A percentile compares a stretch with the other conserved stretches of the same genome.
phyloP scores from a whole-genome alignment of 2,113 vertebrate genomes.

The Oreochromis spilurus region DNA sequence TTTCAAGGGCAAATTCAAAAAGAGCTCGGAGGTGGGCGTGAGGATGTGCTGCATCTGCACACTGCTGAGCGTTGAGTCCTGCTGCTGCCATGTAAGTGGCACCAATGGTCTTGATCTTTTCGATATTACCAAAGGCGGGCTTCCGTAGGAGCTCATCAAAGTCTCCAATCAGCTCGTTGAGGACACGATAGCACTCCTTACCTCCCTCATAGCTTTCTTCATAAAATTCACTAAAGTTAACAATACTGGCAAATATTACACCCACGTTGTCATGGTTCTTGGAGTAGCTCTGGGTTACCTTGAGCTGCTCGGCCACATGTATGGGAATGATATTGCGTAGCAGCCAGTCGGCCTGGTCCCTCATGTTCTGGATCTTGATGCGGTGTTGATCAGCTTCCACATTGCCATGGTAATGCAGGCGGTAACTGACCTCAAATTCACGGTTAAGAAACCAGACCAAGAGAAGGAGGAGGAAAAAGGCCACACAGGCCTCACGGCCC shows the following conservation, averaged over 20 bases:
- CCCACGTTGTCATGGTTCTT: conserved; percentile 96
- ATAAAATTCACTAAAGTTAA: conserved; percentile 99
- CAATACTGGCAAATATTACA: conserved; percentile 95
- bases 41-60: conserved; percentile 80
- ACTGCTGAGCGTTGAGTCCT: conserved; percentile 86
- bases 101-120: conserved; percentile 98
- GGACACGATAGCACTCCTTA: conserved; percentile 95
- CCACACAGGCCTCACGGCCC: conserved; percentile 81
- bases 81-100: conserved; percentile 98
- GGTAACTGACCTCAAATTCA: conserved; percentile 96
- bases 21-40: conserved; percentile 88
- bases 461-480: conserved; percentile 87
- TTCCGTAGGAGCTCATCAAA: conserved; percentile 92
- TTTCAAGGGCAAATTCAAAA: conserved; percentile 95
- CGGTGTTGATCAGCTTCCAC: conserved; percentile 95
- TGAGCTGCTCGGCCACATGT: conserved; percentile 95
- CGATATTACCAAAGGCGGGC: conserved; percentile 82
- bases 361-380: conserved; percentile 97
- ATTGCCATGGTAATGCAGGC: conserved; percentile 94
- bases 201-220: conserved; percentile 97
- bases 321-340: conserved; percentile 96
- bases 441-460: conserved; percentile 97
- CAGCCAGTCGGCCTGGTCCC: conserved; percentile 96
- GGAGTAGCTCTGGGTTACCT: conserved; percentile 97
- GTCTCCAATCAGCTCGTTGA: conserved; percentile 95